Evolutionary conservation across 2,888 invertebrate species (phyloP).

Genomic region (Congeria kusceri): DNA sequence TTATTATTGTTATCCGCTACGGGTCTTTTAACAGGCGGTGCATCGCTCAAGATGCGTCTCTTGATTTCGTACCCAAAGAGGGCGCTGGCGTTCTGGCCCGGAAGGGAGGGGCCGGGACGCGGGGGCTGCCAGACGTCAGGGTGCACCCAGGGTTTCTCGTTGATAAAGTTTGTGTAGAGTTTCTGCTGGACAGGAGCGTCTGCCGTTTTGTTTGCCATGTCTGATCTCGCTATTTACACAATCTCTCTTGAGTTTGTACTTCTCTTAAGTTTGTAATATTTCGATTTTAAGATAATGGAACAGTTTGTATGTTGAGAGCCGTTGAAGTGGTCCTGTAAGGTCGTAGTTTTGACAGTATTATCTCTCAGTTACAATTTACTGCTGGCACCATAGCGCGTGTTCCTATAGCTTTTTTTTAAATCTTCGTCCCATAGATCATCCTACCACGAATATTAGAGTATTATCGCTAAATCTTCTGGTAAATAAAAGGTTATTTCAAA

Average conservation of each 20-base stretch:
- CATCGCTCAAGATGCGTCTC: background rate
- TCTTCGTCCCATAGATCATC: no score
- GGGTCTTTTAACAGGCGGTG: background rate
- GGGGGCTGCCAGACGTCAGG: background rate
- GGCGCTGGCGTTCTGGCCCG: background rate
- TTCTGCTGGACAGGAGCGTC: background rate
- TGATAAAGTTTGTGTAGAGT: conserved; percentile 3
- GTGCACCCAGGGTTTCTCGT: conserved; percentile 2
- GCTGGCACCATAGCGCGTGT: no score
- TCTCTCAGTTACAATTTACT: no score
- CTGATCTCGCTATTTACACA: conserved; percentile 3
- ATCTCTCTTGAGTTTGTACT: background rate
- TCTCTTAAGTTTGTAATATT: background rate
- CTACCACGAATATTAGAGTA: no score
- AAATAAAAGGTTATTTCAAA: no score
- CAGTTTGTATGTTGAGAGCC: background rate
- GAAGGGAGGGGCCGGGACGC: background rate
- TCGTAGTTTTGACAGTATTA: background rate
- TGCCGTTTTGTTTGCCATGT: background rate
- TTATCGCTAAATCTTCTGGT: no score
- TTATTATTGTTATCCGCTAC: background rate
- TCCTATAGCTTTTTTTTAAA: no score
- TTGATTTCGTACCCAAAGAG: background rate
- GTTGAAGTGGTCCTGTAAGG: background rate
- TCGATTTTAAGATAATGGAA: background rate